Percentiles rank a stretch among this genome's conserved stretches.
Conservation (phyloP, 2,113 vertebrate genomes). For the Pogona vitticeps region DNA sequence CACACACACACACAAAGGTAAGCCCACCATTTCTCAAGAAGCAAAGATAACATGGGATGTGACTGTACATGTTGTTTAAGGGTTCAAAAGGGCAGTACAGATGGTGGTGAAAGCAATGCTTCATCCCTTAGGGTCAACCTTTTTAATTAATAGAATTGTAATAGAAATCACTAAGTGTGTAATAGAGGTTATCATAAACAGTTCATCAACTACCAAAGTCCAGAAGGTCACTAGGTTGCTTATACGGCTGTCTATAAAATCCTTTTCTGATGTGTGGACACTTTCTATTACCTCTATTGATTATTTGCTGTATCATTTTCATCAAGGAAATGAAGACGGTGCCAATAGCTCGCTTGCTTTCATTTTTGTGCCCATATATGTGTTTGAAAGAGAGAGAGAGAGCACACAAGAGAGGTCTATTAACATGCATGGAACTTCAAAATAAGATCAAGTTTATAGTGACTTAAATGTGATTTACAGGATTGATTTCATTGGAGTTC, state of each 20-base stretch:
- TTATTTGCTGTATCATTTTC: background rate
- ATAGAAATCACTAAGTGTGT: background rate
- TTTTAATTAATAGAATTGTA: constrained; percentile 13
- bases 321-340: no score
- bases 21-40: background rate
- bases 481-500: background rate
- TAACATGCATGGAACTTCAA: background rate
- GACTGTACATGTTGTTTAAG: background rate
- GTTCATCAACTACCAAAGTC: background rate
- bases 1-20: no score
- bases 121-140: background rate
- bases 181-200: constrained; percentile 14
- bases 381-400: no score
- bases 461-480: background rate
- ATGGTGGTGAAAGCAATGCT: background rate
- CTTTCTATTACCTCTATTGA: constrained; percentile 1
- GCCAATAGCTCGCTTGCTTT: no score
- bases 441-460: background rate
- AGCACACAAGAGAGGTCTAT: background rate
- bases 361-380: no score
- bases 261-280: background rate
- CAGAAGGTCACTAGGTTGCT: constrained; percentile 7
- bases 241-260: constrained; percentile 13
- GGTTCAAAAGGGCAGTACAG: background rate
- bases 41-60: background rate